These are phyloP conservation scores for Cerceris rybyensis DNA, from an alignment of 2,888 invertebrate genomes.

Conservation along the genomic window DNA sequence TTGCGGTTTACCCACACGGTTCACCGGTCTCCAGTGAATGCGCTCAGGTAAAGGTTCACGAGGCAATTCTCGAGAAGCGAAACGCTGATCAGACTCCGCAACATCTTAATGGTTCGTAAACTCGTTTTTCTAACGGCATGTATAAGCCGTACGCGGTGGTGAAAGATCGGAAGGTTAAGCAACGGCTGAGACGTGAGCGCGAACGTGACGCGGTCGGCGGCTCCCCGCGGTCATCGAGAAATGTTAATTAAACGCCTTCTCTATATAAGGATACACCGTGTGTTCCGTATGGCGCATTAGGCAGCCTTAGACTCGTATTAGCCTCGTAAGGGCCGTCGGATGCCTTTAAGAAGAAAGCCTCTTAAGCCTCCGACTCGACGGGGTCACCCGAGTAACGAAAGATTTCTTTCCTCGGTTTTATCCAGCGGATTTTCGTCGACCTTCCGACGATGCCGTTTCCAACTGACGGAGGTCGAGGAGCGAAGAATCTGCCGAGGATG, in stretches of 20 bases:
- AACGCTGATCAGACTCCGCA: constrained; percentile 47
- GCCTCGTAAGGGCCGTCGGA: constrained; percentile 40
- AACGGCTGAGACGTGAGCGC: constrained; percentile 49
- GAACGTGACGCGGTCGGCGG: constrained; percentile 49
- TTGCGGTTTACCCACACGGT: constrained; percentile 46
- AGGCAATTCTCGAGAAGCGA: constrained; percentile 15
- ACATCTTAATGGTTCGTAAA: constrained; percentile 56
- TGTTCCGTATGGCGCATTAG: constrained; percentile 45
- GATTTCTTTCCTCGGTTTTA: constrained; percentile 32
- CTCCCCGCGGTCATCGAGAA: constrained; percentile 66
- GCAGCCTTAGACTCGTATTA: constrained; percentile 39
- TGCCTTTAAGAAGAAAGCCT: constrained; percentile 33
- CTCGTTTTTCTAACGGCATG: constrained; percentile 55
- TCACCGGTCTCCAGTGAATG: constrained; percentile 28
- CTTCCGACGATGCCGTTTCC: neutral
- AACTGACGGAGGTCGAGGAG: constrained; percentile 11
- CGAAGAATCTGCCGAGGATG: constrained; percentile 16
- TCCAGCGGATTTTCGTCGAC: constrained; percentile 18
- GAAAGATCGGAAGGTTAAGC: constrained; percentile 52
- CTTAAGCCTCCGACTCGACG: constrained; percentile 7
- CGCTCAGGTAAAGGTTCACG: neutral
- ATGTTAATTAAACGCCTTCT: constrained; percentile 68
- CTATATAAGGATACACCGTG: constrained; percentile 57
- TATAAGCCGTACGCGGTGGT: constrained; percentile 8
- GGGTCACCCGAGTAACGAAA: constrained; percentile 13